Evolutionary conservation across 2,888 invertebrate genomes (phyloP).

Genomic region (Congeria kusceri): DNA sequence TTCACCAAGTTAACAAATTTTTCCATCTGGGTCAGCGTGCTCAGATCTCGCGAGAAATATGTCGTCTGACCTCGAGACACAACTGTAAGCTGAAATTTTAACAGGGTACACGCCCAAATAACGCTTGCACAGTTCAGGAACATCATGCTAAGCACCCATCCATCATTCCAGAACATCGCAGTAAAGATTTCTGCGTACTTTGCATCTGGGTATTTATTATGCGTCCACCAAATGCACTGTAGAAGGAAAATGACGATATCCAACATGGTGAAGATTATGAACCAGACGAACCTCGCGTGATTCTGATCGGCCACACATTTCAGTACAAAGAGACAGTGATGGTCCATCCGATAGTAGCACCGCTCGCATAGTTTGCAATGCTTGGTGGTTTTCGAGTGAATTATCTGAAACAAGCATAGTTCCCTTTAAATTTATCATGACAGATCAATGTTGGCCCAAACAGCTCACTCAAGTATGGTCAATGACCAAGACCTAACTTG

Average conservation of each 20-base stretch:
- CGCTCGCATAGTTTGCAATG: conserved; percentile 83
- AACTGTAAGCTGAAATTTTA: conserved; percentile 76
- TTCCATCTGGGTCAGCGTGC: conserved; percentile 69
- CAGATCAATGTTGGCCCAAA: no score
- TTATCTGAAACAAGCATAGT: conserved; percentile 42
- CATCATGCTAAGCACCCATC: conserved; percentile 77
- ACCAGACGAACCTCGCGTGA: conserved; percentile 81
- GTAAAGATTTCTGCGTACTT: conserved; percentile 32
- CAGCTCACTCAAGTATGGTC: no score
- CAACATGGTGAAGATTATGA: conserved; percentile 70
- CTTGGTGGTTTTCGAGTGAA: conserved; percentile 72
- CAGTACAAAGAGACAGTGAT: conserved; percentile 84
- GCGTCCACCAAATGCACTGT: conserved; percentile 57
- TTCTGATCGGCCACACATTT: conserved; percentile 82
- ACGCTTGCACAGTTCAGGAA: conserved; percentile 76
- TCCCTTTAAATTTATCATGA: no score
- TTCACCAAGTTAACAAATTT: conserved; percentile 76
- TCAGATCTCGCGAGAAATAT: conserved; percentile 67
- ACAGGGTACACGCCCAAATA: conserved; percentile 77
- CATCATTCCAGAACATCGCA: conserved; percentile 69
- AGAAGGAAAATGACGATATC: conserved; percentile 76
- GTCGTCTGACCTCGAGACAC: conserved; percentile 78
- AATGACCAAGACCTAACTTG: no score
- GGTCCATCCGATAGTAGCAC: conserved; percentile 83
- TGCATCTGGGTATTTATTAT: conserved; percentile 39